Conservation (phyloP, 2,113 vertebrate genomes). For the Capricornis sumatraensis region DNA sequence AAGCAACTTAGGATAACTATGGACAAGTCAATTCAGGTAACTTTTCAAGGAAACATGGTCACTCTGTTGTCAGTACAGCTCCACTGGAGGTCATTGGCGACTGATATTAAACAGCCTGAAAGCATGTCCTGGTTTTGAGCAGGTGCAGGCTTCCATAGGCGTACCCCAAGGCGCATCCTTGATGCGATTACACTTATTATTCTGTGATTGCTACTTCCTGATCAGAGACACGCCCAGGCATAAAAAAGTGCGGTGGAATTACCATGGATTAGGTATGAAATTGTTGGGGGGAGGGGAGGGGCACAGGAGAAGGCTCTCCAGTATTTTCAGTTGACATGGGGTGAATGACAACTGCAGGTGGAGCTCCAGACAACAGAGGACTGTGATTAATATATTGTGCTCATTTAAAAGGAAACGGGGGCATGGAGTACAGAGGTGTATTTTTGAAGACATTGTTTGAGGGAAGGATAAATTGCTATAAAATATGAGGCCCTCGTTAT, state of each 20-base stretch:
- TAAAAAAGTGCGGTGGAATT: not conserved
- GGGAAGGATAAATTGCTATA: not conserved
- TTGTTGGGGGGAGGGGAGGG: not conserved
- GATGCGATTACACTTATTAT: constrained; percentile 49
- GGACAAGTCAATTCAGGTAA: not conserved
- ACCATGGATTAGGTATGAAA: constrained; percentile 6
- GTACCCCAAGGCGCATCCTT: not conserved
- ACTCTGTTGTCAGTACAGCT: not conserved
- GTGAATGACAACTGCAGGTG: constrained; percentile 49
- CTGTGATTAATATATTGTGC: constrained; percentile 35
- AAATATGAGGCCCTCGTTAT: not conserved
- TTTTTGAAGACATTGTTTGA: constrained; percentile 31
- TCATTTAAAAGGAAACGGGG: constrained; percentile 21
- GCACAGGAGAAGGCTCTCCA: not conserved
- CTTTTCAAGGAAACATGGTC: not conserved
- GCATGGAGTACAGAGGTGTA: not conserved
- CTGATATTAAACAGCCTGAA: not conserved
- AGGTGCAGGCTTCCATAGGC: constrained; percentile 16
- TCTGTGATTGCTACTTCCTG: constrained; percentile 52
- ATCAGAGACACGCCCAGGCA: constrained; percentile 32
- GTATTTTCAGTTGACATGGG: not conserved
- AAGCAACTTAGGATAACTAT: not conserved
- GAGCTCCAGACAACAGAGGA: not conserved
- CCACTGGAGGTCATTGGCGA: not conserved
- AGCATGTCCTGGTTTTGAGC: constrained; percentile 5